Evolutionary conservation across 2,113 vertebrate species (phyloP).

Genomic region (Monopterus albus): DNA sequence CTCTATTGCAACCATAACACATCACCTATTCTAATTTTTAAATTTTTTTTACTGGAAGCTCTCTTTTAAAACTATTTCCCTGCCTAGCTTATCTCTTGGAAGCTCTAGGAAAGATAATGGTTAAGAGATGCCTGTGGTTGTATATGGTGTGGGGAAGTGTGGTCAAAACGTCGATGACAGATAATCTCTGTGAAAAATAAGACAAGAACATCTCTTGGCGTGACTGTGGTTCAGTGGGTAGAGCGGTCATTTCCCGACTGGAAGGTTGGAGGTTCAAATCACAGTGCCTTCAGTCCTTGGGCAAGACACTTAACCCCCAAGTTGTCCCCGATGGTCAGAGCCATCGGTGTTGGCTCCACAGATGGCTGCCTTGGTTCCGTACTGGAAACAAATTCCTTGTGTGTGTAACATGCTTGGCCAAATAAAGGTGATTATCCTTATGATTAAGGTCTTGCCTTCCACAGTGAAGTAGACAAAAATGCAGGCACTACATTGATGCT

Average conservation of each 20-base stretch:
- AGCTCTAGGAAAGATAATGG: constrained; percentile 47
- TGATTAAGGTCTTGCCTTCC: constrained; percentile 57
- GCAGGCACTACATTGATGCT: constrained; percentile 13
- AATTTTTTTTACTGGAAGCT: constrained; percentile 57
- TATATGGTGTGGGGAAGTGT: constrained; percentile 47
- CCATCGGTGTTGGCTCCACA: too few species aligned
- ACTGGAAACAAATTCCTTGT: too few species aligned
- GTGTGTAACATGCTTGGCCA: too few species aligned
- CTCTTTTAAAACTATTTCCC: constrained; percentile 62
- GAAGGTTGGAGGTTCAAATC: too few species aligned
- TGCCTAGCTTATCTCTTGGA: constrained; percentile 59
- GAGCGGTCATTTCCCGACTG: too few species aligned
- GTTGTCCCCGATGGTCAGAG: too few species aligned
- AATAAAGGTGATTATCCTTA: too few species aligned
- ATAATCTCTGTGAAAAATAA: constrained; percentile 54
- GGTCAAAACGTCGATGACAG: constrained; percentile 38
- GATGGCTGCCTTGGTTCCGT: too few species aligned
- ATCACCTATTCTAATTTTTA: too few species aligned
- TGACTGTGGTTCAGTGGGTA: too few species aligned
- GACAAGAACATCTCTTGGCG: constrained; percentile 55
- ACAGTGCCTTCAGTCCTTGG: too few species aligned
- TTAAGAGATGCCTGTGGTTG: constrained; percentile 64
- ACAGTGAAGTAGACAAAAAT: constrained; percentile 53
- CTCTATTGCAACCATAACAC: constrained; percentile 35
- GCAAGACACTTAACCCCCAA: too few species aligned